phyloP scores from a whole-genome alignment of 2,797 vertebrate genomes.

The Melanotaenia maccullochi region DNA sequence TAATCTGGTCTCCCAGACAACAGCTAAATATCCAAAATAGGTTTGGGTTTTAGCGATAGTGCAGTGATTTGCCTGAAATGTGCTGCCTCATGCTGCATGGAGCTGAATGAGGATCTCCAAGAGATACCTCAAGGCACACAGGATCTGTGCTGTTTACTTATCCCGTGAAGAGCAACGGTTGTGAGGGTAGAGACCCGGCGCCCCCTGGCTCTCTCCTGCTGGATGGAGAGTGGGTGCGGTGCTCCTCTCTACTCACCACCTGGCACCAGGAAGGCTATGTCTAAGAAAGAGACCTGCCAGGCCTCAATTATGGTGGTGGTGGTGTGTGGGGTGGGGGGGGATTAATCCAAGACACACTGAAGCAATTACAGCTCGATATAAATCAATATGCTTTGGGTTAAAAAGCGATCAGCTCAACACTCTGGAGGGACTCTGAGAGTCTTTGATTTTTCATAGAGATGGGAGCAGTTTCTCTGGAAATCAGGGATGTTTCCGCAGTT shows the following conservation, averaged over 20 bases:
- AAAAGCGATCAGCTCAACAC: slow-evolving; percentile 77
- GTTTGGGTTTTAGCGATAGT: slow-evolving; percentile 24
- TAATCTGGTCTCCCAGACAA: slow-evolving; percentile 37
- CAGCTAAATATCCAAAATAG: slow-evolving; percentile 21
- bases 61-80: slow-evolving; percentile 18
- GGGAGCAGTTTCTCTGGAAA: slow-evolving; percentile 44
- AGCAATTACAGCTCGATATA: slow-evolving; percentile 84
- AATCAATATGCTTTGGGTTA: slow-evolving; percentile 83
- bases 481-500: slow-evolving; percentile 44
- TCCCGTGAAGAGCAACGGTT: slow-evolving; percentile 24
- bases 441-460: slow-evolving; percentile 63
- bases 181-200: slow-evolving; percentile 3
- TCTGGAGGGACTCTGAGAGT: slow-evolving; percentile 67
- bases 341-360: slow-evolving; percentile 85
- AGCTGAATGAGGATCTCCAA: slow-evolving; percentile 31
- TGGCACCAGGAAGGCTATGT: slow-evolving; percentile 74
- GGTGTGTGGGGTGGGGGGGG: slow-evolving; percentile 60
- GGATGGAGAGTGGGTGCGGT: slow-evolving; percentile 61
- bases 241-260: slow-evolving; percentile 74
- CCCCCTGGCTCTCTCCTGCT: slow-evolving; percentile 26
- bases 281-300: slow-evolving; percentile 79
- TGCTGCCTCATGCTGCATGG: slow-evolving; percentile 36
- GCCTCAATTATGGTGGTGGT: slow-evolving; percentile 75
- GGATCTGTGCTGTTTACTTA: slow-evolving; percentile 49
- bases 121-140: slow-evolving; percentile 30